These are phyloP conservation scores for Scaptomyza graminum DNA, from an alignment of 1,140 invertebrate genomes.

Conservation along the genomic window DNA sequence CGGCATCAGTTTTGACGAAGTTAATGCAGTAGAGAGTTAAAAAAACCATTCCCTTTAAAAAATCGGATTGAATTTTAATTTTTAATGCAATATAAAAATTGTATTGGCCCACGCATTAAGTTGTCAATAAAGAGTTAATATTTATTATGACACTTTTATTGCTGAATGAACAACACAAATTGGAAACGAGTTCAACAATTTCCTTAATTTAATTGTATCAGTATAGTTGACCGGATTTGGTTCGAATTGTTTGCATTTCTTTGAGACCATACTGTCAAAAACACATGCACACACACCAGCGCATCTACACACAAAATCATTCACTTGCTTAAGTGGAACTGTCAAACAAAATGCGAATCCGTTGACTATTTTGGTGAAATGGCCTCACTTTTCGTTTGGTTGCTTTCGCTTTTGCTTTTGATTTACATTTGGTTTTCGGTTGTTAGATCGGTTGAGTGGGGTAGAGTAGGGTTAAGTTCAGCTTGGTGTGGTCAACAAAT, in stretches of 20 bases:
- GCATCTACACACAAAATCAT: neutral
- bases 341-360: slow-evolving; percentile 46
- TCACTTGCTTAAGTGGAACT: slow-evolving; percentile 18
- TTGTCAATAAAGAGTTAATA: neutral
- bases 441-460: neutral
- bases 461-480: neutral
- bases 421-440: slow-evolving; percentile 11
- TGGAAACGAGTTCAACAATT: slow-evolving; percentile 40
- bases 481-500: slow-evolving; percentile 36
- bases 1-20: neutral
- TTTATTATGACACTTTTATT: slow-evolving; percentile 42
- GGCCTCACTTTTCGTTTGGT: slow-evolving; percentile 39
- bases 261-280: neutral
- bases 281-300: slow-evolving; percentile 2
- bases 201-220: slow-evolving; percentile 51
- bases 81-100: neutral
- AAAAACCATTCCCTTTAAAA: too few relatives aligned
- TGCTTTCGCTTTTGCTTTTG: slow-evolving; percentile 25
- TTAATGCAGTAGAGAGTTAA: neutral
- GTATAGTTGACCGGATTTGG: slow-evolving; percentile 34
- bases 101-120: neutral
- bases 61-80: neutral
- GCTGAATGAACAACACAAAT: slow-evolving; percentile 15
- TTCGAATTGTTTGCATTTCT: slow-evolving; percentile 24
- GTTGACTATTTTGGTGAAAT: slow-evolving; percentile 29